Percentiles rank a stretch among this genome's conserved stretches.
Conservation (phyloP, 23 tunicate species). For the Oikopleura albicans region DNA sequence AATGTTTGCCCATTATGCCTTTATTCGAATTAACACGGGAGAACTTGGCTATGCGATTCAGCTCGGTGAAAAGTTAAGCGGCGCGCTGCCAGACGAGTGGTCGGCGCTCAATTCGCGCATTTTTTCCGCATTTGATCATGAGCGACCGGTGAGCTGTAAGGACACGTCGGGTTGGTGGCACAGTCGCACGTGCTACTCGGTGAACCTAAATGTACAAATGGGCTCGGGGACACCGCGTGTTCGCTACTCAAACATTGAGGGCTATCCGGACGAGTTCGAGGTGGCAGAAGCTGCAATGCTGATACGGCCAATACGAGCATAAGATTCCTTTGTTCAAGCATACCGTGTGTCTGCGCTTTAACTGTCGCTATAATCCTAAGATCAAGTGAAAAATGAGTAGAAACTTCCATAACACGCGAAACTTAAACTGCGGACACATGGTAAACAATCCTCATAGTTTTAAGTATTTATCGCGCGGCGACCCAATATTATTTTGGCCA, state of each 20-base stretch:
- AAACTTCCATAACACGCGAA: no score
- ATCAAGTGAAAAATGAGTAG: no score
- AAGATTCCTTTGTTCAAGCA: not conserved
- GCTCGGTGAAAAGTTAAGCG: not conserved
- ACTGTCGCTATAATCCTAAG: no score
- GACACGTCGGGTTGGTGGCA: not conserved
- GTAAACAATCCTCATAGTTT: no score
- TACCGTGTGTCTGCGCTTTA: not conserved
- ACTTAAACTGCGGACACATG: no score
- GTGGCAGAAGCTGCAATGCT: slow-evolving; percentile 15
- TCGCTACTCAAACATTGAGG: not conserved
- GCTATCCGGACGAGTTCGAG: not conserved
- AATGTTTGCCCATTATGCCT: not conserved
- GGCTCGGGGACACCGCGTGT: not conserved
- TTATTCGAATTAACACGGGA: not conserved
- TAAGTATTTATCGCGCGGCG: no score
- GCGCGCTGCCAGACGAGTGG: not conserved
- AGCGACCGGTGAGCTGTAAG: not conserved
- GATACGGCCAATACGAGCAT: not conserved
- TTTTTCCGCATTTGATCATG: not conserved
- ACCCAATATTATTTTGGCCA: no score
- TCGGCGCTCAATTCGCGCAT: not conserved
- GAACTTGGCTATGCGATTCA: not conserved
- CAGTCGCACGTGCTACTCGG: not conserved
- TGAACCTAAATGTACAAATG: not conserved